A percentile compares a stretch with the other conserved stretches of the same genome.
These are phyloP conservation scores for Hydrozoanthus tunicans DNA, from an alignment of 64 coral and sea anemone species.

Conservation along the genomic window DNA sequence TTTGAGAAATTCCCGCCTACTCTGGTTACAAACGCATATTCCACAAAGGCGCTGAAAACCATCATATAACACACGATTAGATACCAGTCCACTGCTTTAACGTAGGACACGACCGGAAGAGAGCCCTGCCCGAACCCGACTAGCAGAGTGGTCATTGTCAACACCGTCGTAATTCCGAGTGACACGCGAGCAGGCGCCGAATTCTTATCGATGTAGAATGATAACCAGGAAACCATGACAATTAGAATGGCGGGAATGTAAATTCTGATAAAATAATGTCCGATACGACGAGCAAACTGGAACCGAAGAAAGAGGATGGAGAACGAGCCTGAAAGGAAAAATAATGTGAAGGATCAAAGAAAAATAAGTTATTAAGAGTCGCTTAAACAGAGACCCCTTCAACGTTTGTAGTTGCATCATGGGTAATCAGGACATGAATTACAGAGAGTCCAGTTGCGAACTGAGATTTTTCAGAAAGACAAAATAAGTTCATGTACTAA, in stretches of 20 bases:
- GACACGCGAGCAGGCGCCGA: slow-evolving; percentile 50
- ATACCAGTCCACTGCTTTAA: slow-evolving; percentile 47
- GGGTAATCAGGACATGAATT: too few relatives aligned
- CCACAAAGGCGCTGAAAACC: slow-evolving; percentile 47
- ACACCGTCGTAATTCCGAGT: slow-evolving; percentile 45
- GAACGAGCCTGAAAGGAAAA: background rate
- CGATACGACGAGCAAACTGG: slow-evolving; percentile 29
- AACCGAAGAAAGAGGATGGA: slow-evolving; percentile 24
- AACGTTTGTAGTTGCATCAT: too few relatives aligned
- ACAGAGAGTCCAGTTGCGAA: too few relatives aligned
- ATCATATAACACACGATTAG: slow-evolving; percentile 50
- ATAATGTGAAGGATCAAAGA: background rate
- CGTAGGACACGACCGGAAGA: slow-evolving; percentile 29
- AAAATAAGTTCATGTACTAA: too few relatives aligned
- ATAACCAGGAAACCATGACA: slow-evolving; percentile 44
- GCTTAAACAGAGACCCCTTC: background rate
- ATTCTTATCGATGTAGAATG: slow-evolving; percentile 40
- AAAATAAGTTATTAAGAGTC: background rate
- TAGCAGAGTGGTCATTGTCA: slow-evolving; percentile 43
- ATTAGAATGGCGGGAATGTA: slow-evolving; percentile 46
- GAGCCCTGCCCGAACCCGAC: slow-evolving; percentile 38
- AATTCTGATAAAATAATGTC: slow-evolving; percentile 47
- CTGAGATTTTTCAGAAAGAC: too few relatives aligned
- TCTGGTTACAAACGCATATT: slow-evolving; percentile 13
- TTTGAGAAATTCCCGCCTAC: too few relatives aligned